Base-by-base conservation (phyloP, 2,888 invertebrate genomes). In the Aleiodes testaceus region DNA sequence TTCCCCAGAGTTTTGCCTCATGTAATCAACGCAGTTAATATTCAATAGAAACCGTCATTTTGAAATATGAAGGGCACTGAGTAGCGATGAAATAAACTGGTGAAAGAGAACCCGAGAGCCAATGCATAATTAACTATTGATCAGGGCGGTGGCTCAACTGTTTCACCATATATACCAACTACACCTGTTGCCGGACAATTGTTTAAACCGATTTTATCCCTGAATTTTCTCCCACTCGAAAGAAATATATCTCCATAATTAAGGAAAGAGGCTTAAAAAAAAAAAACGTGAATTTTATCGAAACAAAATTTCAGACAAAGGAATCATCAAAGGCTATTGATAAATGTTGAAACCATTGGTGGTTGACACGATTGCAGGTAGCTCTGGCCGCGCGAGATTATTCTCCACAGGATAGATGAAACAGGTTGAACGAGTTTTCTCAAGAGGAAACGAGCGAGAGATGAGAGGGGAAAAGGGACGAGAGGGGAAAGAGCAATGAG, bases 121-220 rank as follows among this genome's bases (percentile, higher is more conserved):
- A 79, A 74, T 70, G 73, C 77, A 80, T 81, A 84, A 84, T 83
- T 84, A 83, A 83, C 83, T 84, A 84, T 84, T 82, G 83, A 84
- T 83, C 83, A 82, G 82, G 80, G 81, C 80, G 81, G 81, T 79
- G 81, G 82, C 81, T 78, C 79, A 72, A 74, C 76, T 73, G 76
- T 67, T 63, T 30, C 52, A 47, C 53, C 52, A 64, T 55, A 45
- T 74, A 77, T 76, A 72, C 74, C 73, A 69, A 70, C 74, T 80
- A 81, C 82, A 83, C 83, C 83, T 83, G 83, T 83, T 83, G 83
- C 82, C 81, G 73, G 22, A 45, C 63, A 63, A 47, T 45, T 63
- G 45, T 63, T 45, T n/a, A 12, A 44, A 22, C n/a, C 63, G 44
- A 63, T 63, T n/a, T 45, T 22, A 44, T 18, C 20, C 20, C 45